Base-by-base conservation (phyloP, 2,113 vertebrate genomes). In the Ariopsis seemanni region DNA sequence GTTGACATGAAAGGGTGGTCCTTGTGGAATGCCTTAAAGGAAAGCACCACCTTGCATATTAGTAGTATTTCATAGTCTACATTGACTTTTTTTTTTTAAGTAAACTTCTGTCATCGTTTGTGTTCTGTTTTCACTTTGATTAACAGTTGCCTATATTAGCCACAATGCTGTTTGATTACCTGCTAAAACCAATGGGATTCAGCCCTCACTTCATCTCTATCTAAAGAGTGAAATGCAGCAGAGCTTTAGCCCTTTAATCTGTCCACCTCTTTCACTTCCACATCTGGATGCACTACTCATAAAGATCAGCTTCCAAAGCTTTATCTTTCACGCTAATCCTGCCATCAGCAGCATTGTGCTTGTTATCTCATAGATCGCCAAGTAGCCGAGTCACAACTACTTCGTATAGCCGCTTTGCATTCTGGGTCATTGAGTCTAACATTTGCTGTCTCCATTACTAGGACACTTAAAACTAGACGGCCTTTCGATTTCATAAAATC, bases 11-110 rank as follows among this genome's bases (percentile, higher is more conserved):
- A 81, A 81, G 1, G 12, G 15, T 2, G 17, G 58, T n/a, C 42
- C 71, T 83, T 62, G 55, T 50, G 42, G 79, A 27, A 74, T n/a
- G 25, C 58, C 78, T 83, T 53, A 17, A 62, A 25, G 79, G 53
- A 62, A 82, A 25, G 27, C 25, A 34, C 30, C 79, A 25, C 79
- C 78, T 34, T 81, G 18, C 55, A 79, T 78, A 53, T 74, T 53
- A 53, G 14, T 57, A 55, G 57, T 30, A 57, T 79, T 57, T 79
- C 34, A 42, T 42, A 34, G 58, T 80, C n/a, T 10, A 17, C 53
- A 75, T 9, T 74, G 14, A 20, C 18, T 4, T 52, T 50, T 48
- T 4, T 25, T 20, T 22, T 15, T 15, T 5, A 1, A 30, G 6
- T 17, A 17, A 20, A 34, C 25, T 12, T 60, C 7, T 30, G 6